These are phyloP conservation scores for Cynopterus brachyotis DNA, from an alignment of 2,113 vertebrate genomes.

Conservation along the genomic window DNA sequence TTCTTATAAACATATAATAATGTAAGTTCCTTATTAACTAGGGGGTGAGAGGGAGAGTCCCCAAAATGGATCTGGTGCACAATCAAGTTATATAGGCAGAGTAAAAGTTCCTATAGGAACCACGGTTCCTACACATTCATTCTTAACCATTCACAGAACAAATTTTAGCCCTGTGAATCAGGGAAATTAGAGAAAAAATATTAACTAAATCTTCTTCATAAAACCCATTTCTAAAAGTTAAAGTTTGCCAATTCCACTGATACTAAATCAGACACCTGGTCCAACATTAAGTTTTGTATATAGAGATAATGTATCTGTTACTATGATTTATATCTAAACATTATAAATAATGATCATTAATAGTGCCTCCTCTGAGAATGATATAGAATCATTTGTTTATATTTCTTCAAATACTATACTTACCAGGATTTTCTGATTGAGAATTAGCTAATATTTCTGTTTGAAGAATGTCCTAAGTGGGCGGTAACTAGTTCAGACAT, in stretches of 20 bases:
- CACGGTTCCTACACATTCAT: not conserved
- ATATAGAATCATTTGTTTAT: not conserved
- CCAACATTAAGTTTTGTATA: not conserved
- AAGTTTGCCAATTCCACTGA: not conserved
- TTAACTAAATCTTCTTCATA: not conserved
- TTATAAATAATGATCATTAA: not conserved
- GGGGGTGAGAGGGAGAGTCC: fast-evolving
- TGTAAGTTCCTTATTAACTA: not conserved
- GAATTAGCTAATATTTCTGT: not conserved
- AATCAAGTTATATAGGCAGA: not conserved
- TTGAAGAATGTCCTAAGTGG: not conserved
- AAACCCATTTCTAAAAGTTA: not conserved
- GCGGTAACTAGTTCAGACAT: not conserved
- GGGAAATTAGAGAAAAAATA: not conserved
- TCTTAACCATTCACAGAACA: not conserved
- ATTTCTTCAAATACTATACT: not conserved
- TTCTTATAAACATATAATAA: not conserved
- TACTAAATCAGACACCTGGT: not conserved
- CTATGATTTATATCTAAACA: not conserved
- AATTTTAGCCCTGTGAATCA: not conserved
- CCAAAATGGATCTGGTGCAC: not conserved
- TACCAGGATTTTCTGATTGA: not conserved
- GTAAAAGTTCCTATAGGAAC: not conserved
- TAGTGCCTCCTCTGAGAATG: not conserved
- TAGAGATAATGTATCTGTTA: not conserved